Evolutionary conservation across 2,113 vertebrate species (phyloP).

Genomic region (Xyliphius kryptos): DNA sequence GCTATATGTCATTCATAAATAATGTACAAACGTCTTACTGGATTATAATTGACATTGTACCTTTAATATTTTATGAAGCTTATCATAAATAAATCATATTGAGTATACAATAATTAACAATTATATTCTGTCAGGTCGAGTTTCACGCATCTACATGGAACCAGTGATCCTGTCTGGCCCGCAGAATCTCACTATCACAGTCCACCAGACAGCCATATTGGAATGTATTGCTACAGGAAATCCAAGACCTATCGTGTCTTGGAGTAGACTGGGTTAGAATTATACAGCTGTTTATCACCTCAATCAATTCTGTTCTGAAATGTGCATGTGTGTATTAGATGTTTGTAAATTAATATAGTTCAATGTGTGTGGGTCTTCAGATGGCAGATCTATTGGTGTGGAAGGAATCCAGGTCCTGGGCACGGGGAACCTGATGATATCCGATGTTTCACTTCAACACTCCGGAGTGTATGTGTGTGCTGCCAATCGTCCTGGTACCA

Average conservation of each 20-base stretch:
- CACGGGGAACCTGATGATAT: constrained; percentile 76
- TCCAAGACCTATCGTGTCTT: constrained; percentile 64
- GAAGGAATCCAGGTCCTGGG: constrained; percentile 75
- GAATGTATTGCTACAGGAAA: constrained; percentile 66
- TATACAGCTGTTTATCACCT: too few relatives aligned
- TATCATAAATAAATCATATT: too few relatives aligned
- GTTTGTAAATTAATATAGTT: constrained; percentile 5
- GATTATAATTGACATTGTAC: too few relatives aligned
- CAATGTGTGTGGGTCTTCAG: constrained; percentile 43
- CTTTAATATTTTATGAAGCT: too few relatives aligned
- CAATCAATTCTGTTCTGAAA: too few relatives aligned
- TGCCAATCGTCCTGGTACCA: constrained; percentile 69
- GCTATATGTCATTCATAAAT: too few relatives aligned
- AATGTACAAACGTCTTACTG: too few relatives aligned
- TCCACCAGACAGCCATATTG: constrained; percentile 64
- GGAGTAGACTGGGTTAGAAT: constrained; percentile 63
- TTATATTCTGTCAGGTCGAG: constrained; percentile 47
- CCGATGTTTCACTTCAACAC: constrained; percentile 69
- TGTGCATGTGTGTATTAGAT: too few relatives aligned
- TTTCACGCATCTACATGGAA: constrained; percentile 56
- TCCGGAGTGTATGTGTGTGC: constrained; percentile 74
- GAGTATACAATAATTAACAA: too few relatives aligned
- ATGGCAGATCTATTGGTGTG: constrained; percentile 73
- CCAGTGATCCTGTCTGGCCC: constrained; percentile 68
- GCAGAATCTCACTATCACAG: constrained; percentile 68